Percentiles rank a stretch among this genome's conserved stretches.
phyloP scores from a whole-genome alignment of 2,797 vertebrate species.

The Loriculus beryllinus region DNA sequence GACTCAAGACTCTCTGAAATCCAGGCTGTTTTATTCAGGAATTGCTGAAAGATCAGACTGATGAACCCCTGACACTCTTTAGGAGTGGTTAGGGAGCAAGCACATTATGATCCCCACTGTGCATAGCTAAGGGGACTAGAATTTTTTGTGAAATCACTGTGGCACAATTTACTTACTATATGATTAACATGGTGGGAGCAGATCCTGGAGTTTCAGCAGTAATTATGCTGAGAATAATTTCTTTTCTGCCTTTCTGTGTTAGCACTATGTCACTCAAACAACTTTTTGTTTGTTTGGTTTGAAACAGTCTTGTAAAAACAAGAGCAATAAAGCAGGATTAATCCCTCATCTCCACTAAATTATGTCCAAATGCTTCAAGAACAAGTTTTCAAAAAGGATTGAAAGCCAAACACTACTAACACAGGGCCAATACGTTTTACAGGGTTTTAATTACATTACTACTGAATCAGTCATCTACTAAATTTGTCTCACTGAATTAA shows the following conservation, averaged over 20 bases:
- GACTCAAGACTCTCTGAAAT: not conserved
- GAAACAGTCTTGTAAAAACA: not conserved
- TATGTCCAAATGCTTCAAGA: not conserved
- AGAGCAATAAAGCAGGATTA: not conserved
- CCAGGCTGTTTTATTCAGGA: not conserved
- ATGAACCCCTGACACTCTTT: not conserved
- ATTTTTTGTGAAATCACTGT: not conserved
- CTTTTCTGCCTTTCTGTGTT: not conserved
- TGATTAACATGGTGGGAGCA: fast-evolving
- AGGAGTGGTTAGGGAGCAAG: not conserved
- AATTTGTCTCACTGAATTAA: constrained; percentile 16
- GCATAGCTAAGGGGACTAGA: not conserved
- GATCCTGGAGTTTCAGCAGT: not conserved
- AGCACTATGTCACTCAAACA: not conserved
- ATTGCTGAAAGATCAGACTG: not conserved
- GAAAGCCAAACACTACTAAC: not conserved
- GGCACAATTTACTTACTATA: not conserved
- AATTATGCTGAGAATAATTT: not conserved
- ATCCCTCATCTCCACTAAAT: not conserved
- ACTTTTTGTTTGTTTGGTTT: not conserved
- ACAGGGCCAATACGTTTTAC: not conserved
- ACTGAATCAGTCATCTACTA: not conserved
- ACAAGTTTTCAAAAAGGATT: not conserved
- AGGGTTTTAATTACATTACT: not conserved
- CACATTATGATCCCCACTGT: not conserved